These are phyloP conservation scores for Syrmaticus mikado DNA, from an alignment of 2,113 vertebrate species.

Conservation along the genomic window DNA sequence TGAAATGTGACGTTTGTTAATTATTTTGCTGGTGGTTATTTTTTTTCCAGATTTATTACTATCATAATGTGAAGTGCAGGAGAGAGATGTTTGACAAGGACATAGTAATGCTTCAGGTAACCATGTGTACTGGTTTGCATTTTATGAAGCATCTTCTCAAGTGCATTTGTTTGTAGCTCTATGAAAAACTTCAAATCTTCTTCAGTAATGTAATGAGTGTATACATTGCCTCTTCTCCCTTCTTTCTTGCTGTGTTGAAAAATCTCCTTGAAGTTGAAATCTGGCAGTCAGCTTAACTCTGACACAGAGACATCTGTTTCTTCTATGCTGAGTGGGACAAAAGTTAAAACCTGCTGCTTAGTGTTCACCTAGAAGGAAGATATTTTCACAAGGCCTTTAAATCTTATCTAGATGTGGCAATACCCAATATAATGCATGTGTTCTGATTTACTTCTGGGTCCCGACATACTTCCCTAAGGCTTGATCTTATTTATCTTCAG, in stretches of 20 bases:
- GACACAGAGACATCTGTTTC: neutral
- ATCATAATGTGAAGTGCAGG: constrained; percentile 97
- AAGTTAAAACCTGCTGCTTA: rapidly evolving
- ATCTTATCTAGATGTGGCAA: neutral
- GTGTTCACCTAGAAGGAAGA: neutral
- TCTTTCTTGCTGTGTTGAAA: neutral
- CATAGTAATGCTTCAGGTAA: constrained; percentile 94
- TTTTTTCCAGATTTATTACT: constrained; percentile 93
- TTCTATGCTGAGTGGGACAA: neutral
- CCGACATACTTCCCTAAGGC: neutral
- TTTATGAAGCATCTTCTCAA: neutral
- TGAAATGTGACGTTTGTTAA: neutral
- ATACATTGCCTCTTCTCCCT: neutral
- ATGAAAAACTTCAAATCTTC: neutral
- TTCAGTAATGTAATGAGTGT: neutral
- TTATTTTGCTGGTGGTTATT: neutral
- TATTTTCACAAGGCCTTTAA: neutral
- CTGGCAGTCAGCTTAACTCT: neutral
- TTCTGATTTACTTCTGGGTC: neutral
- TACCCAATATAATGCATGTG: neutral
- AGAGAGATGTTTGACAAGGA: constrained; percentile 99
- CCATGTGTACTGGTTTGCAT: neutral
- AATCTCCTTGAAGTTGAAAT: no score
- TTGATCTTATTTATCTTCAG: neutral
- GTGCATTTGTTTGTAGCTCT: neutral